A percentile compares a stretch with the other conserved stretches of the same genome.
Conservation (phyloP, 2,797 vertebrate species). For the Spheniscus humboldti region DNA sequence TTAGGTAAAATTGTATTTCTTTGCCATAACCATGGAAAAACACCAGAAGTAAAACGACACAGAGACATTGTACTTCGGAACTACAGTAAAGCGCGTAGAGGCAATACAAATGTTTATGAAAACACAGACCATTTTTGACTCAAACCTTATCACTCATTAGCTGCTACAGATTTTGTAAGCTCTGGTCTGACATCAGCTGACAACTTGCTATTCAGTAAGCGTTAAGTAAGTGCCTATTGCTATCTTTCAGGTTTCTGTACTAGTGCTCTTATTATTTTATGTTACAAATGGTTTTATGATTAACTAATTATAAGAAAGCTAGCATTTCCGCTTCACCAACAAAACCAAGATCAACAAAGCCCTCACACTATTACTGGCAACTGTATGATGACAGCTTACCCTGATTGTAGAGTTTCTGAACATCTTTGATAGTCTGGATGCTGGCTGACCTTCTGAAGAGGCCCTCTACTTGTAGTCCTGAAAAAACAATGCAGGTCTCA, state of each 20-base stretch:
- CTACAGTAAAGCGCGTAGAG: not conserved
- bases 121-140: not conserved
- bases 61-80: not conserved
- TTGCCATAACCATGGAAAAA: not conserved
- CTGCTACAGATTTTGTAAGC: not conserved
- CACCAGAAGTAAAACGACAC: not conserved
- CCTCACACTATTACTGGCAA: not conserved
- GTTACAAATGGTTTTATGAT: not conserved
- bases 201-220: not conserved
- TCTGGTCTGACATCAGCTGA: not conserved
- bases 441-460: slow-evolving; percentile 84
- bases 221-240: not conserved
- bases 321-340: not conserved
- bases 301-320: not conserved
- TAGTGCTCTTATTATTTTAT: not conserved
- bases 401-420: slow-evolving; percentile 85
- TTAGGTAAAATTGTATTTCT: not conserved
- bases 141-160: not conserved
- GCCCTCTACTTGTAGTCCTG: slow-evolving; percentile 82
- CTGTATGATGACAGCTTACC: slow-evolving; percentile 65
- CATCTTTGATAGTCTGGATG: slow-evolving; percentile 79
- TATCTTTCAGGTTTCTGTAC: not conserved
- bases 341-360: not conserved
- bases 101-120: not conserved
- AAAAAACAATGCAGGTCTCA: not conserved